Evolutionary conservation across 1,140 invertebrate genomes (phyloP).

Genomic region (Ooceraea biroi): DNA sequence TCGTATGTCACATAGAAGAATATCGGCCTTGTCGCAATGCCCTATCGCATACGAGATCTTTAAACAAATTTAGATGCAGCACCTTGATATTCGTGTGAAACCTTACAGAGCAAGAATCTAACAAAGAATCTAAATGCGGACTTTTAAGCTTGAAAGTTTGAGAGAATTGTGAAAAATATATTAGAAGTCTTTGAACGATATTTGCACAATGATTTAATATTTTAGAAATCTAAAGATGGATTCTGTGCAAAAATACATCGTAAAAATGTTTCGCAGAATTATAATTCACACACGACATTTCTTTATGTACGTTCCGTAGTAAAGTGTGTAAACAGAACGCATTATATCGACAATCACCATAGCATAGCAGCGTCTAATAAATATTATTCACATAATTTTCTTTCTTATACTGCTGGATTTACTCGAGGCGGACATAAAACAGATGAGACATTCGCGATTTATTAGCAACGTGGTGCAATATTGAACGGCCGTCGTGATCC

Average conservation of each 20-base stretch:
- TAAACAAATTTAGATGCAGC: conserved; percentile 56
- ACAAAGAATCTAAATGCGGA: background rate
- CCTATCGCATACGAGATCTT: conserved; percentile 15
- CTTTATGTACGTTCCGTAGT: background rate
- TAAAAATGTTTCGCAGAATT: no score
- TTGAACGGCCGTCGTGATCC: conserved; percentile 15
- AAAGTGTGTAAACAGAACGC: background rate
- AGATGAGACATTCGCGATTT: conserved; percentile 35
- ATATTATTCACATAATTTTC: background rate
- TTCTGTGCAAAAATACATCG: no score
- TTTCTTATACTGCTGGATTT: conserved; percentile 16
- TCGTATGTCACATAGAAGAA: conserved; percentile 41
- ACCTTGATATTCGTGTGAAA: background rate
- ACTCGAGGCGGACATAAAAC: background rate
- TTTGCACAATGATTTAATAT: no score
- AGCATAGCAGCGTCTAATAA: background rate
- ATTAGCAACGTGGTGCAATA: conserved; percentile 8
- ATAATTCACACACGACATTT: background rate
- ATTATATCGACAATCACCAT: background rate
- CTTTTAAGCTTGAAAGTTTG: background rate
- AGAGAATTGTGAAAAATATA: background rate
- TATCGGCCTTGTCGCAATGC: conserved; percentile 55
- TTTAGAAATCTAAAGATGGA: no score
- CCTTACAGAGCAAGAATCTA: background rate
- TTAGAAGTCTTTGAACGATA: no score